Conservation (phyloP, 2,888 invertebrate species). For the Pandemis corylana region DNA sequence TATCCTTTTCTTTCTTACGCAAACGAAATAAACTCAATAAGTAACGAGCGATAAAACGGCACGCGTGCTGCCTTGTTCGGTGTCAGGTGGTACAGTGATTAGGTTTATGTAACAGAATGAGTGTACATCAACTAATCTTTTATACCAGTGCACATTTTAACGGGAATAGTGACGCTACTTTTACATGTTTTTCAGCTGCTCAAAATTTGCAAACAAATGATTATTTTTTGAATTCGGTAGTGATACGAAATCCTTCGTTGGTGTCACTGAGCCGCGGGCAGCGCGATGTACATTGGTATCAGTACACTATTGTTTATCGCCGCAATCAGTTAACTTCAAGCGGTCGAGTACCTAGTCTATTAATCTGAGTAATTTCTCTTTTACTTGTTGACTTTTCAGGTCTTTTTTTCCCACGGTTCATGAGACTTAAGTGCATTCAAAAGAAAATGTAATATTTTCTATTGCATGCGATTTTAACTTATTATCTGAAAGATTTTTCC, state of each 20-base stretch:
- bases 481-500: not conserved
- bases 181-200: not conserved
- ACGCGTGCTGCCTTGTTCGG: too few species aligned
- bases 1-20: too few species aligned
- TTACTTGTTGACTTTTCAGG: conserved; percentile 3
- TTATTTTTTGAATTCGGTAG: not conserved
- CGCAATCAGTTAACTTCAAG: conserved; percentile 15
- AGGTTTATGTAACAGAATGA: too few species aligned
- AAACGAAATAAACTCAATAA: too few species aligned
- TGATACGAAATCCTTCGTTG: not conserved
- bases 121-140: too few species aligned
- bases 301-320: not conserved
- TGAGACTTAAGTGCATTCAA: not conserved
- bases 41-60: too few species aligned
- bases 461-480: not conserved
- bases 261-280: not conserved
- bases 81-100: too few species aligned
- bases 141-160: too few species aligned
- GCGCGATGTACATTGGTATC: not conserved
- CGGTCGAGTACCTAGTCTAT: conserved; percentile 1
- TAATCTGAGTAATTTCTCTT: conserved; percentile 12
- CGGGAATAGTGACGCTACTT: too few species aligned
- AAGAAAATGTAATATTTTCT: not conserved
- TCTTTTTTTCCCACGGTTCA: not conserved
- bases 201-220: not conserved